Evolutionary conservation across 92 coral and sea anemone genomes (phyloP).

Genomic region (Palythoa heliodiscus): DNA sequence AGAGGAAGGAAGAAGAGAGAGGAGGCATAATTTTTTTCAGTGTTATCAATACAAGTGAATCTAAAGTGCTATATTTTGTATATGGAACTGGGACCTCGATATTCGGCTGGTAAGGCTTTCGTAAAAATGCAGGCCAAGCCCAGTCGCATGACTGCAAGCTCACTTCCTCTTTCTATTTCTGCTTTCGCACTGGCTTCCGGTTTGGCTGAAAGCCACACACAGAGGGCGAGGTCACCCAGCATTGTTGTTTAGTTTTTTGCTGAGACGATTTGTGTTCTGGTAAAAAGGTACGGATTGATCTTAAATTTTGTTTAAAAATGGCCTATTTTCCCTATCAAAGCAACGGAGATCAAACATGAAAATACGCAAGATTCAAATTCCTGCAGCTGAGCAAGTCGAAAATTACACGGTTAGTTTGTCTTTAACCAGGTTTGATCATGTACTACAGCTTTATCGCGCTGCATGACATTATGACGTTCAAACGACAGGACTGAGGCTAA

Average conservation of each 20-base stretch:
- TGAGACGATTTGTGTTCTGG: not conserved
- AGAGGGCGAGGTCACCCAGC: conserved; percentile 1
- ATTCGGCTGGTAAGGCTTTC: too few species aligned
- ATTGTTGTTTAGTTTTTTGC: not conserved
- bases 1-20: too few species aligned
- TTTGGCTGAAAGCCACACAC: not conserved
- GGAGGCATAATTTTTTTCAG: too few species aligned
- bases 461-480: too few species aligned
- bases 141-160: not conserved
- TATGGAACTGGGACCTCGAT: too few species aligned
- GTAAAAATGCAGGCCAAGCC: too few species aligned
- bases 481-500: too few species aligned
- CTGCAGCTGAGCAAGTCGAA: conserved; percentile 73
- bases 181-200: not conserved
- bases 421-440: not conserved
- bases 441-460: not conserved
- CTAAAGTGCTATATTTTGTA: too few species aligned
- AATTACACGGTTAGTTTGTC: conserved; percentile 64
- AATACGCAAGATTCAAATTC: conserved; percentile 69
- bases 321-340: too few species aligned
- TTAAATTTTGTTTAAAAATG: not conserved
- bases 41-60: too few species aligned
- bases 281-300: not conserved
- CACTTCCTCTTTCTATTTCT: not conserved
- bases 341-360: conserved; percentile 56